Base-by-base conservation (phyloP, 2,888 invertebrate genomes). In the Cryptocephalus primarius region DNA sequence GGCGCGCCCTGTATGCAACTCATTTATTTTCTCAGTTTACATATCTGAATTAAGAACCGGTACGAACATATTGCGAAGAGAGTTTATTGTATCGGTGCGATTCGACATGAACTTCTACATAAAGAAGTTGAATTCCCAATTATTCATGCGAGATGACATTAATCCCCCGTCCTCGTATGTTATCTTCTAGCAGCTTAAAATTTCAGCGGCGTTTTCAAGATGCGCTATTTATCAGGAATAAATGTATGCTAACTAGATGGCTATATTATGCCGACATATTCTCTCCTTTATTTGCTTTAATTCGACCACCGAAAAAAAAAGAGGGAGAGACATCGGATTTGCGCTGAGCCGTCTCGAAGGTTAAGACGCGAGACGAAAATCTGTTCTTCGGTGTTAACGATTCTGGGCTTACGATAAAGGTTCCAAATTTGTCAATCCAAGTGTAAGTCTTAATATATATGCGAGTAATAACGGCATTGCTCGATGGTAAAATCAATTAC, bases 61-160 rank as follows among this genome's bases (percentile, higher is more conserved):
- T 22, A 22, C 22, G 22, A 40, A 40, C 13, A 50, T 52, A 51
- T 45, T 48, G 47, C 59, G 60, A 62, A 58, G 56, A 60, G 61
- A 56, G 53, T 62, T 64, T 64, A 64, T 63, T 64, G 58, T 63
- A 57, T 52, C 52, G 55, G 59, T 55, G 59, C 62, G 62, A 61
- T 62, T 62, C 60, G 61, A 65, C 62, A 63, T 62, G 63, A 62
- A 61, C 64, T 62, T 65, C 58, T 55, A 61, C 62, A 61, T 63
- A 63, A 62, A 65, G 60, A 56, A 61, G 57, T 57, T 49, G 55
- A 57, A 56, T 51, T 52, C 51, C 42, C 52, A 53, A 63, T 63
- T 61, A 62, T 50, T 65, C 63, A 63, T 48, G 46, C 41, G 43
- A 42, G 45, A 46, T 51, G 65, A 63, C 64, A 54, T 53, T 64